Conservation (phyloP, 2,888 invertebrate species). For the Dynastes hyllus region DNA sequence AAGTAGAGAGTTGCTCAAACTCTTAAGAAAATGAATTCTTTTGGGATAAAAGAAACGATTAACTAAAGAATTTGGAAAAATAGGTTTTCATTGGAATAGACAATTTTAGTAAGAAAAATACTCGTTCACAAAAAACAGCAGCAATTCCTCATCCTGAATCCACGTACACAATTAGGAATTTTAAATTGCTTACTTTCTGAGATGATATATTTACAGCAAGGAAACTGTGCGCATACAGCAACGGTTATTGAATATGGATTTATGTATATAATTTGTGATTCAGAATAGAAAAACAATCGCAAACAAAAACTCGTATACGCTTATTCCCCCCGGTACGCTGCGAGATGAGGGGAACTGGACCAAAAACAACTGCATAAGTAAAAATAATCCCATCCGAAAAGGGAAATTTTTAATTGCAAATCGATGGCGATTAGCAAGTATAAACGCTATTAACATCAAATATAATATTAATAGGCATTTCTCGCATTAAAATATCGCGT, state of each 20-base stretch:
- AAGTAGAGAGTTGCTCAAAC: too few species aligned
- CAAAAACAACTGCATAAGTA: constrained; percentile 29
- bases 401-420: constrained; percentile 52
- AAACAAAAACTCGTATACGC: constrained; percentile 8
- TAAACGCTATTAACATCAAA: constrained; percentile 54
- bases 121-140: too few species aligned
- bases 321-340: not conserved
- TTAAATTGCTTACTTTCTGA: too few species aligned
- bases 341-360: not conserved
- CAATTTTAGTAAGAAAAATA: too few species aligned
- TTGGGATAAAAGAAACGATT: too few species aligned
- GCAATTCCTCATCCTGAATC: too few species aligned
- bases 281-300: not conserved
- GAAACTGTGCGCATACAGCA: too few species aligned
- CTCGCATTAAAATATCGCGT: constrained; percentile 50
- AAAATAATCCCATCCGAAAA: constrained; percentile 44
- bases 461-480: constrained; percentile 53
- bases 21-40: too few species aligned
- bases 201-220: too few species aligned
- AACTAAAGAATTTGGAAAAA: too few species aligned
- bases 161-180: too few species aligned
- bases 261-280: constrained; percentile 18
- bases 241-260: constrained; percentile 17
- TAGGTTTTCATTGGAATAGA: too few species aligned
- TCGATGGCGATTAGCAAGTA: constrained; percentile 50